A percentile compares a stretch with the other conserved stretches of the same genome.
These are phyloP conservation scores for Platycheirus albimanus DNA, from an alignment of 2,888 invertebrate genomes.

Conservation along the genomic window DNA sequence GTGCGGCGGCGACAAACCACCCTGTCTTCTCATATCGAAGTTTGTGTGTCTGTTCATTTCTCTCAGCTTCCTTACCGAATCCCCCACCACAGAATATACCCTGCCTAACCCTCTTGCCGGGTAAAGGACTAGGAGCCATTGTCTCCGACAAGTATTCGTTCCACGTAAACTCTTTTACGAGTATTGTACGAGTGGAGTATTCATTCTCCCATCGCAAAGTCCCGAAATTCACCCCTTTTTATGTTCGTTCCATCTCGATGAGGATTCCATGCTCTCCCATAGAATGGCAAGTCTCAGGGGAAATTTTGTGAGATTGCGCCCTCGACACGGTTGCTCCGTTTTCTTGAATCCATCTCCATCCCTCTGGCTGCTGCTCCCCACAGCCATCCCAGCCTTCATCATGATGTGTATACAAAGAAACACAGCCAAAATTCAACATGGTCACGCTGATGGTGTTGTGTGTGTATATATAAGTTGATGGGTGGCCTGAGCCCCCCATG, in stretches of 20 bases:
- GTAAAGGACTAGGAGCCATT: slow-evolving; percentile 41
- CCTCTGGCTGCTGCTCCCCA: slow-evolving; percentile 3
- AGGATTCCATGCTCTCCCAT: slow-evolving; percentile 3
- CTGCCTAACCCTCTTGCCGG: too few relatives aligned
- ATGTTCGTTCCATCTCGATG: slow-evolving; percentile 25
- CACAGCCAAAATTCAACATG: slow-evolving; percentile 65
- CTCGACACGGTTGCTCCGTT: slow-evolving; percentile 64
- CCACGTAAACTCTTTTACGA: slow-evolving; percentile 74
- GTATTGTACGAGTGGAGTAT: too few relatives aligned
- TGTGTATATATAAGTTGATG: slow-evolving; percentile 51
- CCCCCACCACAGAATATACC: too few relatives aligned
- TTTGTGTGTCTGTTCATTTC: slow-evolving; percentile 55
- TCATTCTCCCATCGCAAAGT: slow-evolving; percentile 24
- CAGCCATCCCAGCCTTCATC: neutral
- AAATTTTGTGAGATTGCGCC: slow-evolving; percentile 73
- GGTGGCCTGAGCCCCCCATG: slow-evolving; percentile 12
- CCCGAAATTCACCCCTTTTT: slow-evolving; percentile 66
- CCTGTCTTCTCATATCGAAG: slow-evolving; percentile 33
- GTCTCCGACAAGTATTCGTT: slow-evolving; percentile 55
- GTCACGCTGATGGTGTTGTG: slow-evolving; percentile 51
- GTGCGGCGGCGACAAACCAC: slow-evolving; percentile 69
- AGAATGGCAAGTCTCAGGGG: slow-evolving; percentile 62
- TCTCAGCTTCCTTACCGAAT: slow-evolving; percentile 12
- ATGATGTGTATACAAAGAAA: slow-evolving; percentile 56
- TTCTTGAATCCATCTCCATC: slow-evolving; percentile 56